Conservation (phyloP, 2,113 vertebrate species). For the Macroglossus sobrinus region DNA sequence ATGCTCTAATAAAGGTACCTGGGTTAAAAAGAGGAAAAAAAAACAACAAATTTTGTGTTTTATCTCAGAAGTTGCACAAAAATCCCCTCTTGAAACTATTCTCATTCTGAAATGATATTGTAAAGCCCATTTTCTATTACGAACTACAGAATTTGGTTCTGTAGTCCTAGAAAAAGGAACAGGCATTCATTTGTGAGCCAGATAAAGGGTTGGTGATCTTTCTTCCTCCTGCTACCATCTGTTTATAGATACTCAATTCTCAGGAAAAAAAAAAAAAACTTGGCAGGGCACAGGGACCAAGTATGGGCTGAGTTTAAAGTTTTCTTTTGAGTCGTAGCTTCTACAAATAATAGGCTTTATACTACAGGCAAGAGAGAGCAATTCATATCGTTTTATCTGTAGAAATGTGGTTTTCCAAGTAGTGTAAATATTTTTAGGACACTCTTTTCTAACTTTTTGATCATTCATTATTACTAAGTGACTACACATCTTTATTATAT, state of each 20-base stretch:
- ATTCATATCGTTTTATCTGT: not conserved
- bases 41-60: not conserved
- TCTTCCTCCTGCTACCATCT: not conserved
- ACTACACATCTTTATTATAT: not conserved
- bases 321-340: not conserved
- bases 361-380: not conserved
- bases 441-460: not conserved
- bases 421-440: not conserved
- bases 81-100: not conserved
- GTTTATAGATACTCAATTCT: not conserved
- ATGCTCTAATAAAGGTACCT: not conserved
- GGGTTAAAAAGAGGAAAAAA: not conserved
- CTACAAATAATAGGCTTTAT: not conserved
- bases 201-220: not conserved
- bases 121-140: not conserved
- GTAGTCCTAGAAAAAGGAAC: not conserved
- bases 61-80: not conserved
- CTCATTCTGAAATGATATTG: not conserved
- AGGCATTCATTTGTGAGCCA: not conserved
- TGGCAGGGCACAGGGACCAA: not conserved
- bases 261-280: not conserved
- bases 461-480: not conserved
- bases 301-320: not conserved
- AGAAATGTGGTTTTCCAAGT: not conserved
- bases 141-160: not conserved